Evolutionary conservation across 2,888 invertebrate species (phyloP).

Genomic region (Perdita meconis): DNA sequence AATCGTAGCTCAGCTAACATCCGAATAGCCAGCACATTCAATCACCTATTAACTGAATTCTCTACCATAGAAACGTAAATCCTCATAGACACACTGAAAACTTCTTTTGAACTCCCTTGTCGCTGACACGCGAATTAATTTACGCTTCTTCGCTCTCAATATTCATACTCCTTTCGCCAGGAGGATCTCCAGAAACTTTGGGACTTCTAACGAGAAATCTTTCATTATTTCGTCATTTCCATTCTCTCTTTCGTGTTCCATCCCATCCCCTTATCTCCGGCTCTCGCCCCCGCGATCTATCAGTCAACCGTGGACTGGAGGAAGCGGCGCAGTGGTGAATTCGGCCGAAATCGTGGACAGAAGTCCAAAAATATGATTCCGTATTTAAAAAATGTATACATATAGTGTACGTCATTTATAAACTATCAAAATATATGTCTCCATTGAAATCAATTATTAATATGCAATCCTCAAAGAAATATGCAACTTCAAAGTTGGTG

Average conservation of each 20-base stretch:
- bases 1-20: not conserved
- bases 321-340: too few relatives aligned
- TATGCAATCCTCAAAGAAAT: too few relatives aligned
- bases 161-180: not conserved
- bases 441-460: too few relatives aligned
- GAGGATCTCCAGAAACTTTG: not conserved
- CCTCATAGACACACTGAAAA: too few relatives aligned
- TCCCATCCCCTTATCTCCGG: not conserved
- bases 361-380: too few relatives aligned
- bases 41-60: too few relatives aligned
- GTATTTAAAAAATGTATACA: too few relatives aligned
- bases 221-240: not conserved
- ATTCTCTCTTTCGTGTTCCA: not conserved
- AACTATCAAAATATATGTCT: too few relatives aligned
- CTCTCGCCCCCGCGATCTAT: not conserved
- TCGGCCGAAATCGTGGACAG: too few relatives aligned
- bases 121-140: slow-evolving; percentile 26
- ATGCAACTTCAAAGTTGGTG: too few relatives aligned
- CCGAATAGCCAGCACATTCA: not conserved
- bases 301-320: not conserved
- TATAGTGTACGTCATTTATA: too few relatives aligned
- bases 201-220: not conserved
- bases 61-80: not conserved
- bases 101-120: not conserved
- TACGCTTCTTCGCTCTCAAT: slow-evolving; percentile 10